Conservation (phyloP, 2,888 invertebrate species). For the Aethes cnicana region DNA sequence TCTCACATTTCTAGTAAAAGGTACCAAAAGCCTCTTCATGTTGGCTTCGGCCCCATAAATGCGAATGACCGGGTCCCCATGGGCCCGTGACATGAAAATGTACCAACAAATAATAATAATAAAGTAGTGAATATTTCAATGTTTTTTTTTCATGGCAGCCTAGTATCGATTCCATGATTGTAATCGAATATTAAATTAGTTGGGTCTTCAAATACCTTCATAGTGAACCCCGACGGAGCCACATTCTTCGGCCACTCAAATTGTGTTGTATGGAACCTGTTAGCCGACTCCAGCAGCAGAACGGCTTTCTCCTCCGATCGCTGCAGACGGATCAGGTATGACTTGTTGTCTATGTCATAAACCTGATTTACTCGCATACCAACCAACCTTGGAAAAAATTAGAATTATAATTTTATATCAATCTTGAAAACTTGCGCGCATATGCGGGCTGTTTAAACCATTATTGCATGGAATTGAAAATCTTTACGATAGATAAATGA, state of each 20-base stretch:
- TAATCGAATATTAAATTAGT: too few relatives aligned
- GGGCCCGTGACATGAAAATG: too few relatives aligned
- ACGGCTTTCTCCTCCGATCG: constrained; percentile 93
- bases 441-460: not conserved
- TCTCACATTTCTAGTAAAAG: too few relatives aligned
- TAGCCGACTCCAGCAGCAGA: constrained; percentile 96
- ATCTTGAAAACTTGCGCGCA: not conserved
- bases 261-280: constrained; percentile 94
- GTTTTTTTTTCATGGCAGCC: too few relatives aligned
- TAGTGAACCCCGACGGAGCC: constrained; percentile 97
- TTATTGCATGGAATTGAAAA: too few relatives aligned
- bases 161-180: too few relatives aligned
- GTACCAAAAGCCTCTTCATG: too few relatives aligned
- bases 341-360: constrained; percentile 98
- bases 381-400: constrained; percentile 82
- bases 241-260: constrained; percentile 99
- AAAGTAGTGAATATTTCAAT: too few relatives aligned
- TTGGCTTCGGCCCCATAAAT: too few relatives aligned
- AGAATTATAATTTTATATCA: constrained; percentile 1
- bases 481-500: too few relatives aligned
- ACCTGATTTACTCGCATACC: constrained; percentile 98
- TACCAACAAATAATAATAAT: too few relatives aligned
- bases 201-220: constrained; percentile 88
- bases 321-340: constrained; percentile 94
- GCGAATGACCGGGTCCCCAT: too few relatives aligned